These are phyloP conservation scores for Trididemnum nubilum DNA, from an alignment of 23 tunicate genomes.

Conservation along the genomic window DNA sequence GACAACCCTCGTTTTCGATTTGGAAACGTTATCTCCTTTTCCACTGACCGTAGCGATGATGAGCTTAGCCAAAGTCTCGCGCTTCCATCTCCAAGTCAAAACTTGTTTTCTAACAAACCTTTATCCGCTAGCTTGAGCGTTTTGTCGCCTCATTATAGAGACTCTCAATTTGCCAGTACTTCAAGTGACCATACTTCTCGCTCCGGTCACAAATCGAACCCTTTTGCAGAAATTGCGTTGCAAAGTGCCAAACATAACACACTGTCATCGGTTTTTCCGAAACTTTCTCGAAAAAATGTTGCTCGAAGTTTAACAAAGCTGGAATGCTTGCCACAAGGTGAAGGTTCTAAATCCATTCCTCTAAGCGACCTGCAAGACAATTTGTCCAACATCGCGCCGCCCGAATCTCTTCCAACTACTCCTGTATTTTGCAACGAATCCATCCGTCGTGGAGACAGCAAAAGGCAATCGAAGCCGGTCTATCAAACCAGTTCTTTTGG, in stretches of 20 bases:
- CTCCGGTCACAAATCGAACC: constrained; percentile 22
- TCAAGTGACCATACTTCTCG: background rate
- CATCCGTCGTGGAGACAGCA: too few relatives aligned
- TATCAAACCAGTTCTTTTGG: background rate
- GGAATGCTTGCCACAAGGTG: constrained; percentile 11
- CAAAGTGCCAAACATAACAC: constrained; percentile 75
- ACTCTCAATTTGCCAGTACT: background rate
- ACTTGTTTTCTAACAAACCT: background rate
- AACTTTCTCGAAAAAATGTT: constrained; percentile 27
- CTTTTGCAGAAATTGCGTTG: constrained; percentile 83
- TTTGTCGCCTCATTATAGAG: background rate
- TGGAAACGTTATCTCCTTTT: background rate
- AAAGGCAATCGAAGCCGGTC: too few relatives aligned
- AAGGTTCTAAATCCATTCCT: constrained; percentile 49
- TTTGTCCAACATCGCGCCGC: background rate
- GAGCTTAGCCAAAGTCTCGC: background rate
- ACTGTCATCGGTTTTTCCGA: constrained; percentile 64
- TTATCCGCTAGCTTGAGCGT: constrained; percentile 5
- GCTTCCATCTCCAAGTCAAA: background rate
- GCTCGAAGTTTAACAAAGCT: constrained; percentile 42
- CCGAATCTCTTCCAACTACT: background rate
- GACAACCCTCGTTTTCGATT: background rate
- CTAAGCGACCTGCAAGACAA: constrained; percentile 5
- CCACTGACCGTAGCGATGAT: background rate
- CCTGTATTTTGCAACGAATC: too few relatives aligned